Evolutionary conservation across 2,888 invertebrate genomes (phyloP).

Genomic region (Pollenia griseotomentosa): DNA sequence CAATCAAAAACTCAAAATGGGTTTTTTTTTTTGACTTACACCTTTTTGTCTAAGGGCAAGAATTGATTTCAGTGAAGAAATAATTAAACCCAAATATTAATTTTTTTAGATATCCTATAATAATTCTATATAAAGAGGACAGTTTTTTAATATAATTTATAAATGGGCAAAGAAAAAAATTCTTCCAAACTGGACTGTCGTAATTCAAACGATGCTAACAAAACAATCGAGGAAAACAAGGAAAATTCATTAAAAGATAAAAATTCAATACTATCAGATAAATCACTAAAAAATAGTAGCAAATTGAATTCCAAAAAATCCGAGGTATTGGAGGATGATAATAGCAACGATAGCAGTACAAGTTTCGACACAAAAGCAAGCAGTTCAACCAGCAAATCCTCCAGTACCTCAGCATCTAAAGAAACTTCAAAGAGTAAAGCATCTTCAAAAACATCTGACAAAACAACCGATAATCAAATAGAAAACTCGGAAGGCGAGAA

Average conservation of each 20-base stretch:
- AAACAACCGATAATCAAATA: neutral
- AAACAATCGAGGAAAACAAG: slow-evolving; percentile 67
- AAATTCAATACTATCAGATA: slow-evolving; percentile 35
- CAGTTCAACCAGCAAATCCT: slow-evolving; percentile 57
- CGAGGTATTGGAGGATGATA: slow-evolving; percentile 73
- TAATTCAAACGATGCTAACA: slow-evolving; percentile 61
- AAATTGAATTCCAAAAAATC: slow-evolving; percentile 56
- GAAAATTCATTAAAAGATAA: slow-evolving; percentile 66
- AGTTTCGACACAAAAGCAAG: slow-evolving; percentile 64
- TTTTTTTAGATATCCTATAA: slow-evolving; percentile 38
- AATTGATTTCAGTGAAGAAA: neutral
- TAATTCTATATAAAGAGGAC: slow-evolving; percentile 31
- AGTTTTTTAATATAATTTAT: slow-evolving; percentile 46
- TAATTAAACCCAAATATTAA: slow-evolving; percentile 5
- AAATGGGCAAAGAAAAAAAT: slow-evolving; percentile 70
- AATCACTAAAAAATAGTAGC: slow-evolving; percentile 29
- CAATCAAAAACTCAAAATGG: too few species aligned
- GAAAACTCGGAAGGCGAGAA: slow-evolving; percentile 15
- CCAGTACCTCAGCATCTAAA: slow-evolving; percentile 71
- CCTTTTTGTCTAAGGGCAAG: too few species aligned
- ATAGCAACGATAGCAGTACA: slow-evolving; percentile 60
- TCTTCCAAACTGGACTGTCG: slow-evolving; percentile 52
- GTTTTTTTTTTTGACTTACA: too few species aligned
- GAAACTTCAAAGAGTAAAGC: slow-evolving; percentile 16
- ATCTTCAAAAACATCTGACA: slow-evolving; percentile 36